Percentiles rank a stretch among this genome's conserved stretches.
These are phyloP conservation scores for Dicyrtomina minuta DNA, from an alignment of 2,888 invertebrate species.

Conservation along the genomic window DNA sequence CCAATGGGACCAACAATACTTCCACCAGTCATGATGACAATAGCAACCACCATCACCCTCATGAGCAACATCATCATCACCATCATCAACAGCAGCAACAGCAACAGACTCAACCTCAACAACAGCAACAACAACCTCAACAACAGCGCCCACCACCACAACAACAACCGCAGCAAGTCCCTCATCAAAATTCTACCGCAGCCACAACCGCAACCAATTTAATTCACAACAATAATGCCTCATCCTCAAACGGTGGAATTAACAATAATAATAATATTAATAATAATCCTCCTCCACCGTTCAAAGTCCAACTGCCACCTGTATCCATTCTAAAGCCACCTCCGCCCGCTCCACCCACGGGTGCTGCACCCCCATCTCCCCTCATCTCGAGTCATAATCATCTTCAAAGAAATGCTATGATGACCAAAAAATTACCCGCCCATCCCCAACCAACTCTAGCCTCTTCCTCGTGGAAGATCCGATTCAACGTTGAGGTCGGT, in stretches of 20 bases:
- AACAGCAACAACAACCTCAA: slow-evolving; percentile 2
- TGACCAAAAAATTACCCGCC: slow-evolving; percentile 19
- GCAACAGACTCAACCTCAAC: slow-evolving; percentile 17
- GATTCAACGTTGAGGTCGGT: slow-evolving; percentile 53
- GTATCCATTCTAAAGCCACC: slow-evolving; percentile 50
- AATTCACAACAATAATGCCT: slow-evolving; percentile 16
- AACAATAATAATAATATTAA: slow-evolving; percentile 28
- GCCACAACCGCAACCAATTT: slow-evolving; percentile 2
- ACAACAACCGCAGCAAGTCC: slow-evolving; percentile 10
- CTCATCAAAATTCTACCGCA: not conserved
- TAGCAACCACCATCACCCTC: slow-evolving; percentile 5
- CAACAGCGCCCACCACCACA: not conserved
- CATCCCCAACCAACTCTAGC: slow-evolving; percentile 34
- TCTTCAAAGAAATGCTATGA: not conserved
- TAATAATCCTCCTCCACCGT: slow-evolving; percentile 33
- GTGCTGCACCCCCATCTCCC: not conserved
- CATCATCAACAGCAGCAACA: slow-evolving; percentile 3
- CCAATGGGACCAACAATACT: not conserved
- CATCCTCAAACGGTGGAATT: slow-evolving; percentile 26
- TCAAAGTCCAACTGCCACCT: slow-evolving; percentile 42
- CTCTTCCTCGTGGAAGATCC: slow-evolving; percentile 51
- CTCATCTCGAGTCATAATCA: slow-evolving; percentile 16
- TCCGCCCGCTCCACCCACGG: slow-evolving; percentile 41
- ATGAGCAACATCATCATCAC: not conserved
- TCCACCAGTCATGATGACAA: not conserved